Percentiles rank a stretch among this genome's conserved stretches.
Conservation (phyloP, 2,113 vertebrate genomes). For the Macaca fascicularis region T2T-MFA8v1.1 NC_088376.1:171434001-171434500, state of each 20-base stretch:
- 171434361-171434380: background rate
- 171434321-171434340: background rate
- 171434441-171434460: background rate
- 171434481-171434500: background rate
- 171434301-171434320: background rate
- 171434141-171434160: too few relatives aligned
- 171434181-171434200: too few relatives aligned
- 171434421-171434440: background rate
- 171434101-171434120: too few relatives aligned
- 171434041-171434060: too few relatives aligned
- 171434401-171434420: background rate
- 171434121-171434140: too few relatives aligned
- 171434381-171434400: background rate
- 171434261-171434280: background rate
- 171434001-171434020: too few relatives aligned
- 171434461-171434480: background rate
- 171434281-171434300: background rate
- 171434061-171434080: too few relatives aligned
- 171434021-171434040: too few relatives aligned
- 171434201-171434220: background rate
- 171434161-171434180: too few relatives aligned
- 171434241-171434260: background rate
- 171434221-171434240: constrained; percentile 7
- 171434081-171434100: too few relatives aligned
- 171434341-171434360: constrained; percentile 4